phyloP scores from a whole-genome alignment of 2,113 vertebrate genomes.

The Perca flavescens region DNA sequence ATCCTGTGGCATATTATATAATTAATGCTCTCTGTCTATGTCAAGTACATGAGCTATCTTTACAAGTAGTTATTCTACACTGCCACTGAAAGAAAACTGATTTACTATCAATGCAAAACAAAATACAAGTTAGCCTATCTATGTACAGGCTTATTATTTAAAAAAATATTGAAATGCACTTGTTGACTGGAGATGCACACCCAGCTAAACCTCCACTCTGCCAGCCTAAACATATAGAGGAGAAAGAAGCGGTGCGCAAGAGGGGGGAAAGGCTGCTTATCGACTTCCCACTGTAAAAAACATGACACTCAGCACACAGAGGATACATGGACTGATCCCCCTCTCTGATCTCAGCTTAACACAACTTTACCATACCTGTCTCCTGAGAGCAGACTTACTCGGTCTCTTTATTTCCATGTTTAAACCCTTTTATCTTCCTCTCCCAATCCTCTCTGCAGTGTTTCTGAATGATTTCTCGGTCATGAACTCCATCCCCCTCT shows the following conservation, averaged over 20 bases:
- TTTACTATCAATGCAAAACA: not conserved
- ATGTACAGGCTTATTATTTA: not conserved
- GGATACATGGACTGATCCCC: conserved; percentile 58
- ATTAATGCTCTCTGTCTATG: not conserved
- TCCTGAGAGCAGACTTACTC: conserved; percentile 36
- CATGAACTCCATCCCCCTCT: conserved; percentile 2
- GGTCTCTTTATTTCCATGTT: conserved; percentile 1
- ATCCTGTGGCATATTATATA: not conserved
- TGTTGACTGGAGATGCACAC: not conserved
- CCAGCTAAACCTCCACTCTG: not conserved
- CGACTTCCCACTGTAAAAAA: conserved; percentile 50
- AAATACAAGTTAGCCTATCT: not conserved
- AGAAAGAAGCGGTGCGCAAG: not conserved
- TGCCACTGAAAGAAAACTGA: not conserved
- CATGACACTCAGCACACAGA: conserved; percentile 55
- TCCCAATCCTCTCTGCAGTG: not conserved
- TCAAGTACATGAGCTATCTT: not conserved
- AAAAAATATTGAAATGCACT: not conserved
- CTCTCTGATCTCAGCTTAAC: conserved; percentile 72
- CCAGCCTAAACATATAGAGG: conserved; percentile 6
- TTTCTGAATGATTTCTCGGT: conserved; percentile 41
- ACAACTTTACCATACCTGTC: conserved; percentile 59
- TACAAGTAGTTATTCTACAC: not conserved
- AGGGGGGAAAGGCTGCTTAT: conserved; percentile 35
- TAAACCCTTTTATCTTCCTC: conserved; percentile 2